Evolutionary conservation across 2,888 invertebrate genomes (phyloP).

Genomic region (Heliconius aoede): DNA sequence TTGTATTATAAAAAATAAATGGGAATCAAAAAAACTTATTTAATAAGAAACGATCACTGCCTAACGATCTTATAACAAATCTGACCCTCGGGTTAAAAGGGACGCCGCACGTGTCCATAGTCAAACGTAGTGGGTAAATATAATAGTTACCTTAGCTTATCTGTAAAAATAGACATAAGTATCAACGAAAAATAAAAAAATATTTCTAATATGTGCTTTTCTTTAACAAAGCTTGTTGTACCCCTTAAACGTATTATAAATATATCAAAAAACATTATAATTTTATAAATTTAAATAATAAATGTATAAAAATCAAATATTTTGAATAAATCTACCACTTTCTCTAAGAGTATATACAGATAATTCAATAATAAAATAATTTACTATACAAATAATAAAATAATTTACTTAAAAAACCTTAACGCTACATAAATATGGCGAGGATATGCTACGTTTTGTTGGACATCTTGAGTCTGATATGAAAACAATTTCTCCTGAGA

Average conservation of each 20-base stretch:
- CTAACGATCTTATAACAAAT: slow-evolving; percentile 63
- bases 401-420: neutral
- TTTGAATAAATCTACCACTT: neutral
- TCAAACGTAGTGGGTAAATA: slow-evolving; percentile 73
- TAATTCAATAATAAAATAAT: neutral
- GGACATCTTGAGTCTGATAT: neutral
- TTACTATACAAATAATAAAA: too few species aligned
- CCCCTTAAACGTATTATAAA: neutral
- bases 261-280: neutral
- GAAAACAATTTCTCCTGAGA: slow-evolving; percentile 9
- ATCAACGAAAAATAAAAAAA: slow-evolving; percentile 58
- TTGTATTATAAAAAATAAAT: slow-evolving; percentile 40
- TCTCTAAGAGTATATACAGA: neutral
- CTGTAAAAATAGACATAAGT: slow-evolving; percentile 70
- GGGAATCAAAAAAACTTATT: slow-evolving; percentile 49
- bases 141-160: slow-evolving; percentile 74
- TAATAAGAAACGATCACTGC: slow-evolving; percentile 67
- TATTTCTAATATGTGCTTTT: slow-evolving; percentile 26
- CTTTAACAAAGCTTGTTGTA: neutral
- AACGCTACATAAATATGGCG: slow-evolving; percentile 1
- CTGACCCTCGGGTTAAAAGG: slow-evolving; percentile 59
- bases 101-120: slow-evolving; percentile 69
- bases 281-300: too few species aligned
- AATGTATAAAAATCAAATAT: neutral
- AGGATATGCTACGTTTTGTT: slow-evolving; percentile 6